These are phyloP conservation scores for Nebria ingens DNA, from an alignment of 1,140 invertebrate species.

Conservation along the genomic window DNA sequence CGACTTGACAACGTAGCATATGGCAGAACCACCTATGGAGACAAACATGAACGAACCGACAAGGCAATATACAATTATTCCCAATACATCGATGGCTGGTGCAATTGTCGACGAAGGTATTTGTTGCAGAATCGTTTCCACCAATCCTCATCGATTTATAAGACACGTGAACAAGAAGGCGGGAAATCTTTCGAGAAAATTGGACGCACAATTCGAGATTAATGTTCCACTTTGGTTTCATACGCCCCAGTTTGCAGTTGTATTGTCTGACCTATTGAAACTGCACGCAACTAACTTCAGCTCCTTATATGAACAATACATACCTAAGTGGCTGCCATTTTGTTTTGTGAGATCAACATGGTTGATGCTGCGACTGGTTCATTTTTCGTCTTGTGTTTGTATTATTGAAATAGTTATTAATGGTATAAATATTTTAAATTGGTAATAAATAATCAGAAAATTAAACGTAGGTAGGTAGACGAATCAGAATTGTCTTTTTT, in stretches of 20 bases:
- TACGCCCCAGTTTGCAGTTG: not conserved
- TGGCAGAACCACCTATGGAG: slow-evolving; percentile 17
- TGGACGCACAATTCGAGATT: not conserved
- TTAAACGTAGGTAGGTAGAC: too few relatives aligned
- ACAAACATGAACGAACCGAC: slow-evolving; percentile 6
- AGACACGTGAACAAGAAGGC: not conserved
- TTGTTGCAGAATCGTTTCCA: not conserved
- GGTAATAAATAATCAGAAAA: too few relatives aligned
- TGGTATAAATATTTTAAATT: too few relatives aligned
- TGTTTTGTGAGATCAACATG: not conserved
- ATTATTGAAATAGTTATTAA: too few relatives aligned
- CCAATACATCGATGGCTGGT: slow-evolving; percentile 18
- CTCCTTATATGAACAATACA: not conserved
- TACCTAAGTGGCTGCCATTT: not conserved
- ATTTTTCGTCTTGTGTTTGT: too few relatives aligned
- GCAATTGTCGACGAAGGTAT: slow-evolving; percentile 16
- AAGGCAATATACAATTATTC: slow-evolving; percentile 16
- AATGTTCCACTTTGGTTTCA: not conserved
- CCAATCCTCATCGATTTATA: not conserved
- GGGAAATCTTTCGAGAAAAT: not conserved
- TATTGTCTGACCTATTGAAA: not conserved
- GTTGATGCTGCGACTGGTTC: too few relatives aligned
- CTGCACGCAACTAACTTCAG: too few relatives aligned
- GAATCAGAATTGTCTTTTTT: too few relatives aligned
- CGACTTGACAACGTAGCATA: not conserved